Conservation (phyloP, 2,888 invertebrate species). For the Phortica magna region DNA sequence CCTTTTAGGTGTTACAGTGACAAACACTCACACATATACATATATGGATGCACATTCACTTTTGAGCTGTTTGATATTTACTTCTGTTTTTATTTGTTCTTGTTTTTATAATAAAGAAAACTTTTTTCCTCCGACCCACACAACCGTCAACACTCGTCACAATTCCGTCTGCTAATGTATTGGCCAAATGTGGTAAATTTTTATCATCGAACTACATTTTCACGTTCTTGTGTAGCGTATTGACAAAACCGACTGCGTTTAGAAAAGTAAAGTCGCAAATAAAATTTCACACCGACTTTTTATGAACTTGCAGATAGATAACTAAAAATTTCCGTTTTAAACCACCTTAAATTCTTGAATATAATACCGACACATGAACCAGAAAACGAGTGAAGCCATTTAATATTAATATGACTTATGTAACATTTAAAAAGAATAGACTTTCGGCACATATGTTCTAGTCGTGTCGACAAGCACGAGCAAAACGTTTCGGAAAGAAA, state of each 20-base stretch:
- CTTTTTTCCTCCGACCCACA: conserved; percentile 2
- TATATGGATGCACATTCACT: conserved; percentile 31
- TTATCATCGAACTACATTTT: too few relatives aligned
- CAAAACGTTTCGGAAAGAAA: neutral
- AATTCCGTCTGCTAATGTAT: conserved; percentile 2
- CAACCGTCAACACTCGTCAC: conserved; percentile 16
- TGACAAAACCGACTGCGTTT: too few relatives aligned
- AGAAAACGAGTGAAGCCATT: neutral
- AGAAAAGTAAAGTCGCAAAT: too few relatives aligned
- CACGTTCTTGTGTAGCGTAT: too few relatives aligned
- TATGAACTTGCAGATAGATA: too few relatives aligned
- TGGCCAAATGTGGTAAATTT: neutral
- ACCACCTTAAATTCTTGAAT: too few relatives aligned
- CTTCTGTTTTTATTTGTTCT: conserved; percentile 11
- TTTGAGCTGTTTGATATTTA: conserved; percentile 26
- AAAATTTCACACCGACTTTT: too few relatives aligned
- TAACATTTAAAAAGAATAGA: neutral
- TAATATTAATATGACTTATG: neutral
- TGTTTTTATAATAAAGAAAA: conserved; percentile 3
- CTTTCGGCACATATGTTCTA: neutral
- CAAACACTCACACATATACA: conserved; percentile 29
- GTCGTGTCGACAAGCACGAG: neutral
- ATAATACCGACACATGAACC: too few relatives aligned
- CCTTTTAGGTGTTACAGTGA: conserved; percentile 61
- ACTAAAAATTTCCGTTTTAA: too few relatives aligned